phyloP scores from a whole-genome alignment of 2,888 invertebrate species.

The Blastobasis lacticolella region DNA sequence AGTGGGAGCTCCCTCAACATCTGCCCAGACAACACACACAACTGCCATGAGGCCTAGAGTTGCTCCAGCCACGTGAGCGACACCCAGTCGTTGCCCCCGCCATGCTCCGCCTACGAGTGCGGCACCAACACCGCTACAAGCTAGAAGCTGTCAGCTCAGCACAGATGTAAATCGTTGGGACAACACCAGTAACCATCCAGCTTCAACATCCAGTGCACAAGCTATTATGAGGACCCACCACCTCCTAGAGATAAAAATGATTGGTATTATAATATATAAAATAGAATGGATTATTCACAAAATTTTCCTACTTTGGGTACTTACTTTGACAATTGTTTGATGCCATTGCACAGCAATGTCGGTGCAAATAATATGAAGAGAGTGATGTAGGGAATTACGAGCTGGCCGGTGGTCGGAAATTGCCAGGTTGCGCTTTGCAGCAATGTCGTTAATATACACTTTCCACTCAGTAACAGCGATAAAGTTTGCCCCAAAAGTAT shows the following conservation, averaged over 20 bases:
- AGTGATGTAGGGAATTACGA: conserved; percentile 84
- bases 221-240: conserved; percentile 85
- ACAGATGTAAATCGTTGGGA: conserved; percentile 78
- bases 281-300: too few species aligned
- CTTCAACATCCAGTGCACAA: conserved; percentile 89
- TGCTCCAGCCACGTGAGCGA: conserved; percentile 85
- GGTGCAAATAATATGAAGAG: conserved; percentile 85
- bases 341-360: conserved; percentile 81
- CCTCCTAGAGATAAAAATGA: conserved; percentile 33
- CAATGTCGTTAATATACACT: conserved; percentile 82
- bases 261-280: neutral
- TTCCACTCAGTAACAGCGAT: conserved; percentile 83
- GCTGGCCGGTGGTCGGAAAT: conserved; percentile 86
- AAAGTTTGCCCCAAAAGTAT: conserved; percentile 84
- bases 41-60: conserved; percentile 87
- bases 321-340: conserved; percentile 78
- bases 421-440: conserved; percentile 80
- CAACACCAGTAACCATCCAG: conserved; percentile 85
- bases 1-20: conserved; percentile 81
- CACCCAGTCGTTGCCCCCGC: conserved; percentile 82
- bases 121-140: conserved; percentile 89
- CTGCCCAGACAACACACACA: conserved; percentile 88
- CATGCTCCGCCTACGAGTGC: conserved; percentile 87
- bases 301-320: conserved; percentile 26
- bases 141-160: conserved; percentile 81